Evolutionary conservation across 2,113 vertebrate species (phyloP).

Genomic region (Pleuronectes platessa): DNA sequence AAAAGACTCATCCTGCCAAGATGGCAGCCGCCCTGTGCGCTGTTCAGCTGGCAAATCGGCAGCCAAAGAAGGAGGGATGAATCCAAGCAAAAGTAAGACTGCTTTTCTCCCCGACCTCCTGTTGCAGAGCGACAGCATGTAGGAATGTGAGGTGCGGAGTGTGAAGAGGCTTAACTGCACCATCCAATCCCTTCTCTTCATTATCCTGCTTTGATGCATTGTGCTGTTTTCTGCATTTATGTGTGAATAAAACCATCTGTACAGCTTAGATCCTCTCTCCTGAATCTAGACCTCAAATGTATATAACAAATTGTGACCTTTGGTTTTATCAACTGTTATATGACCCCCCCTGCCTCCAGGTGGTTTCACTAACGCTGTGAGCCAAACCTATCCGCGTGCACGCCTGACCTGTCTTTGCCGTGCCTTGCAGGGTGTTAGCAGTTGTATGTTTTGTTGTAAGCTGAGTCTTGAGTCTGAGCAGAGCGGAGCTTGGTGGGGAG

Average conservation of each 20-base stretch:
- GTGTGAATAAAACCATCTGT: slow-evolving; percentile 3
- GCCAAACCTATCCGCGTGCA: slow-evolving; percentile 10
- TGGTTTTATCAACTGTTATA: slow-evolving; percentile 5
- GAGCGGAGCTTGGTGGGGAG: slow-evolving; percentile 46
- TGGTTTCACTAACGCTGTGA: slow-evolving; percentile 8
- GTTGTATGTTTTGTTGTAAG: slow-evolving; percentile 41
- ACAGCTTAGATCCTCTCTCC: not conserved
- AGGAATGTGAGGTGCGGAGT: slow-evolving; percentile 46
- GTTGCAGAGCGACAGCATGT: slow-evolving; percentile 56
- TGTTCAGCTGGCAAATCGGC: slow-evolving; percentile 51
- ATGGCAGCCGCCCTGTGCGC: slow-evolving; percentile 63
- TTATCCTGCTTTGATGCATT: slow-evolving; percentile 37
- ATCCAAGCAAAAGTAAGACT: slow-evolving; percentile 49
- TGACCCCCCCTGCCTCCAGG: not conserved
- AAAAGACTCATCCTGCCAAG: slow-evolving; percentile 63
- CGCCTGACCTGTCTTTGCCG: slow-evolving; percentile 8
- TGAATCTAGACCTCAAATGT: not conserved
- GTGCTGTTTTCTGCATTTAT: not conserved
- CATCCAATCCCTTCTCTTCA: slow-evolving; percentile 20
- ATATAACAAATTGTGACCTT: not conserved
- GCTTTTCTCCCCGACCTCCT: slow-evolving; percentile 57
- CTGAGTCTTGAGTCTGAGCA: slow-evolving; percentile 51
- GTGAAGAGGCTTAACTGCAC: slow-evolving; percentile 39
- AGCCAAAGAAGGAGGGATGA: slow-evolving; percentile 53
- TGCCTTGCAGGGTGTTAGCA: slow-evolving; percentile 26